Evolutionary conservation across 2,797 vertebrate genomes (phyloP).

Genomic region (Octomys mimax): DNA sequence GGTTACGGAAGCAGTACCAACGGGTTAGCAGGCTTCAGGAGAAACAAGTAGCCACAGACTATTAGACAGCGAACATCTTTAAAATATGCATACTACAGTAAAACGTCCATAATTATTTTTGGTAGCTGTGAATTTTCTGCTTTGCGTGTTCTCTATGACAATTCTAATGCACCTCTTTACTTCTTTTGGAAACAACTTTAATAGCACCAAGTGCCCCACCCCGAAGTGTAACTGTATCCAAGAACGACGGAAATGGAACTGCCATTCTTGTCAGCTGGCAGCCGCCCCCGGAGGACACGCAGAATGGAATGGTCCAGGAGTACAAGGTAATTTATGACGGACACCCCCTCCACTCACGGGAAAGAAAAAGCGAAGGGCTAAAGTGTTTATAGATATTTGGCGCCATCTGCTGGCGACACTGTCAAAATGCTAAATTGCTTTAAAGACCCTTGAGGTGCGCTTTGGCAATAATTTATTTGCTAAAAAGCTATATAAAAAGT

Average conservation of each 20-base stretch:
- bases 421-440: background rate
- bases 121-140: background rate
- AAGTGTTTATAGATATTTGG: constrained; percentile 90
- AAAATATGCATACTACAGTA: background rate
- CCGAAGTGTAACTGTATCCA: constrained; percentile 95
- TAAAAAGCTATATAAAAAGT: constrained; percentile 68
- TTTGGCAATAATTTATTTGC: constrained; percentile 46
- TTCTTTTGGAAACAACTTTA: constrained; percentile 68
- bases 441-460: background rate
- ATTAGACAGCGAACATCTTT: background rate
- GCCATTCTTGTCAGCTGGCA: constrained; percentile 97
- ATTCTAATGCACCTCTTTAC: constrained; percentile 32
- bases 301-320: constrained; percentile 97
- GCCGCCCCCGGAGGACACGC: constrained; percentile 96
- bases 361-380: background rate
- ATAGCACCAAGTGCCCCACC: constrained; percentile 97
- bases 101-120: background rate
- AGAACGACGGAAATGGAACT: constrained; percentile 97
- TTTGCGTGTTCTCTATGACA: background rate
- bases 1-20: background rate
- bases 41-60: background rate
- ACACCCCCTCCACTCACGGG: background rate
- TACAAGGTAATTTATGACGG: constrained; percentile 93
- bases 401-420: constrained; percentile 93
- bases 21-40: background rate